Percentiles rank a stretch among this genome's conserved stretches.
Evolutionary conservation across 2,888 invertebrate genomes (phyloP).

Genomic region (Epicampocera succincta): DNA sequence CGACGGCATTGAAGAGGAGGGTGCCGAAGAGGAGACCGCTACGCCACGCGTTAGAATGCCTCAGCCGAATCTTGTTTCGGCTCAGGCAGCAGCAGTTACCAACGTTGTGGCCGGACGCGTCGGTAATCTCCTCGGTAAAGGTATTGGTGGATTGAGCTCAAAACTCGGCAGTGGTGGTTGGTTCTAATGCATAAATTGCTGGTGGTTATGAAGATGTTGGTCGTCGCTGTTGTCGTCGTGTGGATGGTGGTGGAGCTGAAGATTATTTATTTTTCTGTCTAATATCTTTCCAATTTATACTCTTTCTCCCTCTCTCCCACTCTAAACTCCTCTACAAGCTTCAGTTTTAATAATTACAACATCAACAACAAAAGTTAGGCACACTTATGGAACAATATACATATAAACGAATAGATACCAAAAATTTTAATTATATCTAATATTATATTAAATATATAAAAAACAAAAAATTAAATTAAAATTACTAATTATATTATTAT

Average conservation of each 20-base stretch:
- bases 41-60: constrained; percentile 74
- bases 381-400: constrained; percentile 68
- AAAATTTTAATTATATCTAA: constrained; percentile 67
- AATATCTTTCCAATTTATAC: constrained; percentile 5
- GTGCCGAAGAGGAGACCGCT: constrained; percentile 77
- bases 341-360: constrained; percentile 51
- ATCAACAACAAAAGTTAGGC: constrained; percentile 64
- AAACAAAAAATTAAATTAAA: constrained; percentile 41
- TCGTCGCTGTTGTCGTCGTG: constrained; percentile 20
- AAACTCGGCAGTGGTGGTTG: constrained; percentile 94
- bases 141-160: constrained; percentile 93
- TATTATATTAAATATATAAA: constrained; percentile 49
- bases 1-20: constrained; percentile 74
- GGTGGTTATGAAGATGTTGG: constrained; percentile 54
- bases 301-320: background rate
- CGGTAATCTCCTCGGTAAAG: constrained; percentile 94
- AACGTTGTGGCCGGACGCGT: constrained; percentile 89
- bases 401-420: constrained; percentile 69
- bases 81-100: constrained; percentile 79
- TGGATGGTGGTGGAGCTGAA: constrained; percentile 37
- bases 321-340: constrained; percentile 33
- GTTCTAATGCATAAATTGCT: constrained; percentile 84
- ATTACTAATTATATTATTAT: constrained; percentile 59
- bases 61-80: constrained; percentile 78
- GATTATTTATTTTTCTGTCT: constrained; percentile 20